Conservation (phyloP, 2,113 vertebrate species). For the Indicator indicator region DNA sequence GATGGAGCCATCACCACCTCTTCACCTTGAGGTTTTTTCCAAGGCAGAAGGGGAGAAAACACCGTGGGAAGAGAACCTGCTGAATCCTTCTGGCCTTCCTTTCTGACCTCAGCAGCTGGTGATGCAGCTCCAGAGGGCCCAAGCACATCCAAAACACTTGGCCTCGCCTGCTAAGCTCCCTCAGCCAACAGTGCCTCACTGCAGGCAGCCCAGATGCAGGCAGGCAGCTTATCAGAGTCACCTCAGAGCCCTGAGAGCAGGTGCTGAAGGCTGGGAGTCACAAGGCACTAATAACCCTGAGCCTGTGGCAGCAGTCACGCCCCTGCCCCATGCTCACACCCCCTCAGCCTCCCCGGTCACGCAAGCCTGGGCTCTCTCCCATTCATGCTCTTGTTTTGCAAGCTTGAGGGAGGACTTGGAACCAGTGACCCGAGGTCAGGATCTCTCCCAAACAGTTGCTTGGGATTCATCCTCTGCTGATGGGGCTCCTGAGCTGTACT, state of each 20-base stretch:
- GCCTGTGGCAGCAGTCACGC: constrained; percentile 12
- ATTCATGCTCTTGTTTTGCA: background rate
- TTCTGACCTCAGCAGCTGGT: background rate
- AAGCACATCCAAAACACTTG: background rate
- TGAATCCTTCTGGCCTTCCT: background rate
- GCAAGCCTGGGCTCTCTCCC: background rate
- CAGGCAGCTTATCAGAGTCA: background rate
- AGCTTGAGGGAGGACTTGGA: background rate
- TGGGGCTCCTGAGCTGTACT: background rate
- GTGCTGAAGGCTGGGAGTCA: background rate
- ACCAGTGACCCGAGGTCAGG: background rate
- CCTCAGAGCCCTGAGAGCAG: background rate
- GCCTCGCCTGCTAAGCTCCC: constrained; percentile 33
- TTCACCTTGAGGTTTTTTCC: background rate
- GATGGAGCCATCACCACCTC: no score
- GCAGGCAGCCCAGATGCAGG: background rate
- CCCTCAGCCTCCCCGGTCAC: constrained; percentile 28
- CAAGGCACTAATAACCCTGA: background rate
- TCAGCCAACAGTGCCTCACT: background rate
- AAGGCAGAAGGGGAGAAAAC: fast-evolving
- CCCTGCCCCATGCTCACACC: background rate
- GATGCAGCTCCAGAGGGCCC: background rate
- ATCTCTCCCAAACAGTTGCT: background rate
- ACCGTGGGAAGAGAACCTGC: background rate
- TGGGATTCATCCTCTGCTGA: fast-evolving